Evolutionary conservation across 2,113 vertebrate species (phyloP), one percentile per base, ranked within the genome.

Genomic region (Pomatostomus ruficeps): DNA sequence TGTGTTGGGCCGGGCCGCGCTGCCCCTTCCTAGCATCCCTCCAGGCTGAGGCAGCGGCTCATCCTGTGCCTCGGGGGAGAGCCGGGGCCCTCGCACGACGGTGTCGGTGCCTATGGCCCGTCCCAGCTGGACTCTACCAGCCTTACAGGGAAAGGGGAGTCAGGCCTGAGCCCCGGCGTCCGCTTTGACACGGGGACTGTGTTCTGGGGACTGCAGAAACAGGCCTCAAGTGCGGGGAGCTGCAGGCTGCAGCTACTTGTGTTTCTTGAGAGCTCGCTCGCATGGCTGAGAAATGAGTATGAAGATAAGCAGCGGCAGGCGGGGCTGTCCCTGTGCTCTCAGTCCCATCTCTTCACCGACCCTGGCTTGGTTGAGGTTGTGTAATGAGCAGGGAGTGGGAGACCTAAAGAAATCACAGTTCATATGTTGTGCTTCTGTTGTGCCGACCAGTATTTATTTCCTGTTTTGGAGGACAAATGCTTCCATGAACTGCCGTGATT

Each of bases 161-260:
- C 18, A 2, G 43, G 72, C n/a, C 31, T 4, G 46, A 26, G 55
- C 26, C 61, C 26, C 21, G 1, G 51, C 11, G 5, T 10, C 31
- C 38, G 1, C 35, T 33, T 12, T 35, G 12, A 12, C 33, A 1
- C 23, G 3, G 38, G 6, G 12, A 3, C 46, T 17, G 42, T 14
- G 12, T 24, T 18, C 11, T 19, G 21, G 16, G 15, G 9, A 9
- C 22, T 29, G 42, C 4, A 12, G 68, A 22, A 45, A 7, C 1
- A 25, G 25, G 1, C 3, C 11, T 18, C 8, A 0, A 0, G 10
- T 29, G 12, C 1, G 16, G 26, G 43, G 10, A 29, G 29, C 4
- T 8, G n/a, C 28, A 14, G 45, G 24, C 24, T 51, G 7, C 7
- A 8, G 35, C 18, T 43, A 0, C 29, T 14, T 20, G 10, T 6